These are phyloP conservation scores for Petrophora chlorosata DNA, from an alignment of 2,888 invertebrate genomes.

Conservation along the genomic window DNA sequence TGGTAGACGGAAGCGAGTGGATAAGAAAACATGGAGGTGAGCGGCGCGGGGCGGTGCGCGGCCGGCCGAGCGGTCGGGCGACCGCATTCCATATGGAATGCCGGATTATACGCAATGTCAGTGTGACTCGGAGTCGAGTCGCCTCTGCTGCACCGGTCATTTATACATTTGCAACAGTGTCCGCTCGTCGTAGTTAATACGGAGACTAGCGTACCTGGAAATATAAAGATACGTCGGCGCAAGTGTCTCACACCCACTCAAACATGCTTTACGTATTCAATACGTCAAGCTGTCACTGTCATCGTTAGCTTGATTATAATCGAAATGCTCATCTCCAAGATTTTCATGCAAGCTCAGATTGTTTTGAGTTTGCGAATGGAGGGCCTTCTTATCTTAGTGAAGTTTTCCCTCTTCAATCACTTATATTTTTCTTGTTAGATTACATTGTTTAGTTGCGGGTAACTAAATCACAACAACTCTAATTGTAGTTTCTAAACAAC, in stretches of 20 bases:
- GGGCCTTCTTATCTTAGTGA: no score
- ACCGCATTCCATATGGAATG: slow-evolving; percentile 82
- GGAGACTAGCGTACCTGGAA: slow-evolving; percentile 5
- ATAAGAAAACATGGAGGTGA: slow-evolving; percentile 77
- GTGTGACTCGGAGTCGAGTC: slow-evolving; percentile 66
- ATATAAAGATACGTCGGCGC: slow-evolving; percentile 50
- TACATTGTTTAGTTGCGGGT: no score
- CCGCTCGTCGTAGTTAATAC: slow-evolving; percentile 21
- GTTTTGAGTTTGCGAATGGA: no score
- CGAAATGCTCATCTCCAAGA: no score
- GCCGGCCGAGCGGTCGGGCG: slow-evolving; percentile 70
- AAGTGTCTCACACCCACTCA: slow-evolving; percentile 40
- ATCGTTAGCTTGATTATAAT: no score
- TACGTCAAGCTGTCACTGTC: slow-evolving; percentile 2
- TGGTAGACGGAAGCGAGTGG: slow-evolving; percentile 74
- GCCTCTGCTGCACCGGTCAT: slow-evolving; percentile 47
- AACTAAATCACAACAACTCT: no score
- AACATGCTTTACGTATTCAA: background rate
- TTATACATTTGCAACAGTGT: slow-evolving; percentile 57
- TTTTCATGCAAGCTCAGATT: no score
- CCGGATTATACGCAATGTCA: slow-evolving; percentile 82
- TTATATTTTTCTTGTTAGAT: no score
- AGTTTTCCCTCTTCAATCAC: no score
- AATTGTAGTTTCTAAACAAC: background rate
- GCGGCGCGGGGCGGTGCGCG: slow-evolving; percentile 65